Percentiles rank a stretch among this genome's conserved stretches.
Evolutionary conservation across 92 coral and sea anemone species (phyloP).

Genomic region (Zoanthus sociatus): DNA sequence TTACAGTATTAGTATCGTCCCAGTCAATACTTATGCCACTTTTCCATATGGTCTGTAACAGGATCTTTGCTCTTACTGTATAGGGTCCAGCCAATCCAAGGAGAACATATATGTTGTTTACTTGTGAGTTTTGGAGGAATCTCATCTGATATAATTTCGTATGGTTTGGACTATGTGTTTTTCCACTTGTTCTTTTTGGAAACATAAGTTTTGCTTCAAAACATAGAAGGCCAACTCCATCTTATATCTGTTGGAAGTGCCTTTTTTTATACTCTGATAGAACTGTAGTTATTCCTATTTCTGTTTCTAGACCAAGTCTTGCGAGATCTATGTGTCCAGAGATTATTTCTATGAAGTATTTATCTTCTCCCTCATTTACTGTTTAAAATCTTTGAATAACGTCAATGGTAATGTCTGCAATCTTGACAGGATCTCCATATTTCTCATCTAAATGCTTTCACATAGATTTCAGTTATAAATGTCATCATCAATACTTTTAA

Average conservation of each 20-base stretch:
- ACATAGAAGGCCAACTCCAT: constrained; percentile 43
- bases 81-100: no score
- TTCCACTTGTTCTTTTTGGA: no score
- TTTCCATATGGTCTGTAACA: no score
- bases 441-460: constrained; percentile 61
- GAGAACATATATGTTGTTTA: no score
- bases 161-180: no score
- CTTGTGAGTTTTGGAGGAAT: no score
- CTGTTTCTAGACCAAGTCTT: constrained; percentile 27
- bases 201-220: no score
- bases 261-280: constrained; percentile 65
- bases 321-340: constrained; percentile 59
- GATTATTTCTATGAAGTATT: constrained; percentile 47
- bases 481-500: constrained; percentile 65
- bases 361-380: constrained; percentile 66
- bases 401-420: constrained; percentile 52
- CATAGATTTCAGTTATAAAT: constrained; percentile 34
- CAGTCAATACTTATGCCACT: no score
- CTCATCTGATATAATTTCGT: no score
- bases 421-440: neutral
- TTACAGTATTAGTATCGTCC: no score
- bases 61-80: no score
- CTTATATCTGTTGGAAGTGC: constrained; percentile 53
- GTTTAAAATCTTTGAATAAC: constrained; percentile 14
- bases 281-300: constrained; percentile 69